Evolutionary conservation across 2,113 vertebrate species (phyloP), one percentile per base, ranked within the genome.

Genomic region (Rhipidura dahli): DNA sequence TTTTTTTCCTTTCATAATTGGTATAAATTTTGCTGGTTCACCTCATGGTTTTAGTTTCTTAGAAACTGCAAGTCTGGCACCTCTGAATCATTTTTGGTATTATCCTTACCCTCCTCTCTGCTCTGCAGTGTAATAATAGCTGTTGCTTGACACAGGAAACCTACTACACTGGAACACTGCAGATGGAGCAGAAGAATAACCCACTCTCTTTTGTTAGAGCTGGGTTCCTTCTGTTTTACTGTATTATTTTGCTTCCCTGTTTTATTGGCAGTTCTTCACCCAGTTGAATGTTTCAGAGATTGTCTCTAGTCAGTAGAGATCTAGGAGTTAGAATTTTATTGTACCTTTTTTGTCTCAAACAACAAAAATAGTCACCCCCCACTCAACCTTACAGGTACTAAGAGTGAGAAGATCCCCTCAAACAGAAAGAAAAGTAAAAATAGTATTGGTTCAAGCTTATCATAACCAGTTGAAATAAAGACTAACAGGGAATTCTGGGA

Each of bases 121-220:
- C 90, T 95, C 89, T 92, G 85, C 92, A 86, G 69, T 93, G 95
- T 96, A 96, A 96, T 96, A 96, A 97, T 91, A 96, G 95, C 85
- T 96, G 95, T 92, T 17, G 9, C 77, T 95, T 94, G 92, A 95
- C 92, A 96, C 85, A 90, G 79, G 95, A 96, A 96, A 91, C 85
- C 63, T 91, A 90, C 95, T 93, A 88, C 88, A 83, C 86, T 88
- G 94, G 93, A 95, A 80, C 80, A 56, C 90, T 97, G 94, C 95
- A 96, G 94, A 96, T 95, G 91, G 95, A 96, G 79, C 82, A 90
- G 92, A 63, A 90, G 83, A 96, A 94, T 94, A 93, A 86, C 95
- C 87, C 85, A 83, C 95, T 83, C 87, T 65, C 93, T 90, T 96
- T 97, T 96, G 93, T 97, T 93, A 93, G 79, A 88, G 79, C 79